phyloP scores from a whole-genome alignment of 2,888 invertebrate genomes.

The Melanotus villosus region DNA sequence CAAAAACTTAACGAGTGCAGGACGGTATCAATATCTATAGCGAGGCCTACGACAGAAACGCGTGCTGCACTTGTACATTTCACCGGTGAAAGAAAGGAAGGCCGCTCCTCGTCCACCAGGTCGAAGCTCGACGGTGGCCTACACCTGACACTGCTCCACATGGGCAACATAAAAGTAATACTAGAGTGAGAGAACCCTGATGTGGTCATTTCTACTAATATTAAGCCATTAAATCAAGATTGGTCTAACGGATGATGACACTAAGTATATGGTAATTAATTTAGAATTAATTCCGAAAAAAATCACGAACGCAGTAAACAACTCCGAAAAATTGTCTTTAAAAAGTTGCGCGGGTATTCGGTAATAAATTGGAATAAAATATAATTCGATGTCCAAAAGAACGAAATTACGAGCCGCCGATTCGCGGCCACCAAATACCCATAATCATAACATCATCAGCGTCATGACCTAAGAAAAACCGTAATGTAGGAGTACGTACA shows the following conservation, averaged over 20 bases:
- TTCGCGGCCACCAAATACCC: constrained; percentile 8
- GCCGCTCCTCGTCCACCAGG: constrained; percentile 49
- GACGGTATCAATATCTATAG: constrained; percentile 38
- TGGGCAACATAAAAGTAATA: constrained; percentile 45
- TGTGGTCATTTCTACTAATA: constrained; percentile 11
- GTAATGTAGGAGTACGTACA: constrained; percentile 26
- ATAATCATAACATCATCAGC: constrained; percentile 43
- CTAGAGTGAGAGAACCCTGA: constrained; percentile 46
- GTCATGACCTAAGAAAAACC: constrained; percentile 15
- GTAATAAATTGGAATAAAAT: constrained; percentile 26
- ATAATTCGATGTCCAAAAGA: constrained; percentile 5
- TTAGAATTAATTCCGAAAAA: constrained; percentile 15
- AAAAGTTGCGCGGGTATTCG: constrained; percentile 9
- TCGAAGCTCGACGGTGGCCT: constrained; percentile 54
- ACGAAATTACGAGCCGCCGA: constrained; percentile 18
- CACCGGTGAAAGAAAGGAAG: constrained; percentile 44
- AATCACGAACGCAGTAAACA: not conserved
- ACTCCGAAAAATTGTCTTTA: not conserved
- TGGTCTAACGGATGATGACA: constrained; percentile 31
- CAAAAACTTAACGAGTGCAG: constrained; percentile 42
- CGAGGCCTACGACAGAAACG: constrained; percentile 23
- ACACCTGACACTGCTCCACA: constrained; percentile 53
- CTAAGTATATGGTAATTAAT: constrained; percentile 23
- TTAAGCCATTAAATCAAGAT: constrained; percentile 37
- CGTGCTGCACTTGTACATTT: constrained; percentile 43